Evolutionary conservation across 2,113 vertebrate genomes (phyloP), one percentile per base, ranked within the genome.

Genomic region (Erythrocercus mccallii): DNA sequence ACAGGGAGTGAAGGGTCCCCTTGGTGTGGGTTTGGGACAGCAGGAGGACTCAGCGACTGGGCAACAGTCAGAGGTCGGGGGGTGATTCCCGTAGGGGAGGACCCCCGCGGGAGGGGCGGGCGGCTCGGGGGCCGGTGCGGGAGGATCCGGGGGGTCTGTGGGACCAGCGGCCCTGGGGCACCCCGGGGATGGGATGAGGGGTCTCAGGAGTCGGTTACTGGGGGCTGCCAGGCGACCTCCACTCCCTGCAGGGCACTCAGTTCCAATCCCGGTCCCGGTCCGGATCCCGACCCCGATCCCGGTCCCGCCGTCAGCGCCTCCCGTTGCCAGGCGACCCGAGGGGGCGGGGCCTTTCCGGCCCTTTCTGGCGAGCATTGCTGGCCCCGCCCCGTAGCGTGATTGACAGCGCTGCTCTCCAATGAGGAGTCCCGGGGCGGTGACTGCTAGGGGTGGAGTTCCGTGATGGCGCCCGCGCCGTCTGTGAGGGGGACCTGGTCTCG

Each of bases 391-490:
- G 2, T 7, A 2, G 0, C 3, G 40, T 94, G 92, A 96, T 68
- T 76, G 94, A 15, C 95, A 91, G 77, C 3, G 0, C 4, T 10
- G 1, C 14, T 53, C 68, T 0, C 84, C 94, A 86, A 86, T 95
- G 30, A 83, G 31, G 1, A 58, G 38, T 10, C 7, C 6, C 6
- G 10, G 1, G 1, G 15, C 11, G 1, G 30, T 0, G 12, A 3
- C 5, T 0, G 50, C 3, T 0, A 0, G 2, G 6, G 9, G 0
- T 4, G 0, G 35, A 4, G 15, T 3, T 10, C 0, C 0, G 20
- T 30, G 12, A 50, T 76, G 70, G 6, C 3, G 23, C 2, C 3
- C 2, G 21, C 0, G 14, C 12, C 3, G 2, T 0, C 3, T 1
- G 61, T 2, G 37, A 1, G 30, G 14, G 2, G 2, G 0, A 0